These are phyloP conservation scores for Delphinapterus leucas DNA, from an alignment of 2,113 vertebrate genomes.

Conservation along the genomic window DNA sequence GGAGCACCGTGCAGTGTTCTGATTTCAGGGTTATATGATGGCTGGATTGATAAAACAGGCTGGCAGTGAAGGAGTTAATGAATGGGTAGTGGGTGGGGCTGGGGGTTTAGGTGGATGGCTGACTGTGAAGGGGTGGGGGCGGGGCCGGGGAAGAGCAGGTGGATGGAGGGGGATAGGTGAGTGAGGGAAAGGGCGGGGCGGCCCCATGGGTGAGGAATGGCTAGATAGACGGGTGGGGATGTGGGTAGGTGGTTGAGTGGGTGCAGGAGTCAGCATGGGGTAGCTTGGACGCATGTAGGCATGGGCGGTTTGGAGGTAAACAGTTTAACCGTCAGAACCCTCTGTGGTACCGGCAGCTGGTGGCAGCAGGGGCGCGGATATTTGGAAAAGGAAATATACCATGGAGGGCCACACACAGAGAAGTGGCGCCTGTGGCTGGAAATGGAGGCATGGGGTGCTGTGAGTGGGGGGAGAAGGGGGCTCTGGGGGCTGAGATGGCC, in stretches of 20 bases:
- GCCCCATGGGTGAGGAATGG: too few relatives aligned
- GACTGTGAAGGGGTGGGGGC: not conserved
- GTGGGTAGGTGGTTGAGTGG: not conserved
- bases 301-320: not conserved
- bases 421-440: not conserved
- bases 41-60: not conserved
- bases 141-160: not conserved
- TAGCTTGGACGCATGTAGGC: not conserved
- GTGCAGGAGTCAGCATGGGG: not conserved
- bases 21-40: not conserved
- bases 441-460: not conserved
- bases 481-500: not conserved
- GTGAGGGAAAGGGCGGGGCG: not conserved
- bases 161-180: not conserved
- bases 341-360: not conserved
- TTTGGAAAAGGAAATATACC: not conserved
- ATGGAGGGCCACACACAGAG: not conserved
- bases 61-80: not conserved
- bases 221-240: fast-evolving
- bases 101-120: not conserved
- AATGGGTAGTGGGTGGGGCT: not conserved
- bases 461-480: not conserved
- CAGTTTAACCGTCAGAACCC: not conserved
- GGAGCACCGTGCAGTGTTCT: not conserved
- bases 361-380: not conserved